Conservation (phyloP, 2,888 invertebrate genomes). For the Idaea dimidiata region DNA sequence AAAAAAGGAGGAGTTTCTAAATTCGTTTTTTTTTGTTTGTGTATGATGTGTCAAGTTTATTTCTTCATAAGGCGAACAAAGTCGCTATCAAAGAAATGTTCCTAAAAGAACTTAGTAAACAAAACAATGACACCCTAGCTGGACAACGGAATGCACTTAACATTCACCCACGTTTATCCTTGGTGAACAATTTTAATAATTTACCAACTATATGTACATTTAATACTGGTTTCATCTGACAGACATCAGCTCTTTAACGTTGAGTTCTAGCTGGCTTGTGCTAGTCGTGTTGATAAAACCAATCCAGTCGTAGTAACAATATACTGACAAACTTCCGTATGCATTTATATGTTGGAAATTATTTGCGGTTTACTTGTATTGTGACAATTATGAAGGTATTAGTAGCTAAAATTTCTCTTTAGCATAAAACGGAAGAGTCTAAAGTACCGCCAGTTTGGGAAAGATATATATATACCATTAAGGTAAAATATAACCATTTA, state of each 20-base stretch:
- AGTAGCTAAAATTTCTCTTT: no score
- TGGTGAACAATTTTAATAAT: constrained; percentile 40
- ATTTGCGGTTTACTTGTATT: no score
- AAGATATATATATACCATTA: no score
- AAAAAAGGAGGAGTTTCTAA: no score
- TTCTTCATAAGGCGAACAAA: not conserved
- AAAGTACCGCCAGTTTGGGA: no score
- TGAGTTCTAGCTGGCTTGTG: not conserved
- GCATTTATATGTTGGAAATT: not conserved
- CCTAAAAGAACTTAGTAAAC: constrained; percentile 13
- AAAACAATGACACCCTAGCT: constrained; percentile 30
- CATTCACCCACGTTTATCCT: constrained; percentile 39
- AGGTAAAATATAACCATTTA: no score
- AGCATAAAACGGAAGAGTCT: no score
- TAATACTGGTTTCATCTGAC: constrained; percentile 17
- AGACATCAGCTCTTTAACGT: not conserved
- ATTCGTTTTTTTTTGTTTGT: not conserved
- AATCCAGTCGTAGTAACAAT: not conserved
- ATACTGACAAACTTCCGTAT: not conserved
- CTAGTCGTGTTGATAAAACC: not conserved
- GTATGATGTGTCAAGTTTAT: not conserved
- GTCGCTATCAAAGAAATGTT: not conserved
- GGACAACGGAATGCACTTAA: constrained; percentile 41
- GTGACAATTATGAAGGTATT: no score
- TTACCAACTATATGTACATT: constrained; percentile 26